These are phyloP conservation scores for Labeo rohita DNA, from an alignment of 2,113 vertebrate genomes.

Conservation along the genomic window DNA sequence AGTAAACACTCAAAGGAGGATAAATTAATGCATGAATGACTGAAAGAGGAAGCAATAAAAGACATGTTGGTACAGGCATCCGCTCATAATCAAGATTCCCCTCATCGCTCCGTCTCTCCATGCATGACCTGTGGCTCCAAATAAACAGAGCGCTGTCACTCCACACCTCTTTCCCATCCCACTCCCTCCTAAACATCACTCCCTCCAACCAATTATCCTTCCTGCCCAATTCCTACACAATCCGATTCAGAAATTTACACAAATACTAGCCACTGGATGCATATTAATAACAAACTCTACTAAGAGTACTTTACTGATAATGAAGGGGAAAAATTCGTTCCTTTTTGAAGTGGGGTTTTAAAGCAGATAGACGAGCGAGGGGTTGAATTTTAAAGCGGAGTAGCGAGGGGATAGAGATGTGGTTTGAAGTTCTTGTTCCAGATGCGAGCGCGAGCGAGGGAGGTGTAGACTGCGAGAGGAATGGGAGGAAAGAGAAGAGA, in stretches of 20 bases:
- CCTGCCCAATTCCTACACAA: conserved; percentile 28
- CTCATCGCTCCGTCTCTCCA: conserved; percentile 51
- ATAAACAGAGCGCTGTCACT: conserved; percentile 47
- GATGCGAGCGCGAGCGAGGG: conserved; percentile 63
- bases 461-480: conserved; percentile 50
- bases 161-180: conserved; percentile 25
- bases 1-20: conserved; percentile 28
- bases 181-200: conserved; percentile 58
- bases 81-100: conserved; percentile 61
- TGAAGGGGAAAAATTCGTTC: conserved; percentile 45
- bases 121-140: conserved; percentile 48
- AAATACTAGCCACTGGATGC: conserved; percentile 49
- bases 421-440: conserved; percentile 71
- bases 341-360: conserved; percentile 64
- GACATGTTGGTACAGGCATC: conserved; percentile 23
- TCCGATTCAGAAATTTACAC: conserved; percentile 50
- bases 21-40: conserved; percentile 49
- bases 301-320: conserved; percentile 54
- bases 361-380: conserved; percentile 58
- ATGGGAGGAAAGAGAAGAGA: conserved; percentile 44
- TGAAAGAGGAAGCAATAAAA: conserved; percentile 50
- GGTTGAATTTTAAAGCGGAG: conserved; percentile 57
- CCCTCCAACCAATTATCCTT: conserved; percentile 34
- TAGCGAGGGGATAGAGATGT: conserved; percentile 56
- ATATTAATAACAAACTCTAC: conserved; percentile 57